Evolutionary conservation across 1,140 invertebrate genomes (phyloP).

Genomic region (Drosophila fuyamai): DNA sequence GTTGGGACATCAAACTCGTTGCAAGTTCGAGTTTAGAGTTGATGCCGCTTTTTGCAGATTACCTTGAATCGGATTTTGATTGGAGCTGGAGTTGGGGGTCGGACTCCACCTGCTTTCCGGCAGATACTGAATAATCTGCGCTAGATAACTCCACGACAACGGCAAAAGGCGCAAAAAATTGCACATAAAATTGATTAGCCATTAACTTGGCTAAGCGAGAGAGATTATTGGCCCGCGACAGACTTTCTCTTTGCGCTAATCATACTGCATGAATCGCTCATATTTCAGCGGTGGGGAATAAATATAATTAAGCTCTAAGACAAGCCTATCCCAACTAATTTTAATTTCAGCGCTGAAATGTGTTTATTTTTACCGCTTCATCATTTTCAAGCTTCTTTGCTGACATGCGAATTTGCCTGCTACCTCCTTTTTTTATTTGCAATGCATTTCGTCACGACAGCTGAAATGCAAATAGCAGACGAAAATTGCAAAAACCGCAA

Average conservation of each 20-base stretch:
- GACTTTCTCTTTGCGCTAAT: conserved; percentile 65
- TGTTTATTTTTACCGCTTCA: conserved; percentile 9
- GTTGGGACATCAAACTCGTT: conserved; percentile 8
- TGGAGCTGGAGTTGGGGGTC: not conserved
- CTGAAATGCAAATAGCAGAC: conserved; percentile 56
- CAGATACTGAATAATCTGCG: conserved; percentile 59
- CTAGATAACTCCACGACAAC: conserved; percentile 24
- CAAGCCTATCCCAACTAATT: conserved; percentile 1
- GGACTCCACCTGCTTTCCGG: conserved; percentile 38
- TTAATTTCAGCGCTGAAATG: conserved; percentile 9
- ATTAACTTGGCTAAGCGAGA: conserved; percentile 28
- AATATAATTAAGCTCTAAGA: conserved; percentile 17
- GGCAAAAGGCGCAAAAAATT: conserved; percentile 42
- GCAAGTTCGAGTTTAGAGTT: conserved; percentile 7
- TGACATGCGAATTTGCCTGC: conserved; percentile 30
- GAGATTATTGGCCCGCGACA: conserved; percentile 32
- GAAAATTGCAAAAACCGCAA: conserved; percentile 42
- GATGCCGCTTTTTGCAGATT: conserved; percentile 2
- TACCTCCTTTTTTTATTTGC: conserved; percentile 6
- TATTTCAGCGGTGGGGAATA: not conserved
- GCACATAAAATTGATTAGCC: conserved; percentile 70
- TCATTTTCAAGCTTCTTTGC: conserved; percentile 11
- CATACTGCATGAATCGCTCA: conserved; percentile 32
- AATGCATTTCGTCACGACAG: conserved; percentile 60
- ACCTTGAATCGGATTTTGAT: conserved; percentile 4